Conservation (phyloP, 2,888 invertebrate species). For the Phyllotreta cruciferae region DNA sequence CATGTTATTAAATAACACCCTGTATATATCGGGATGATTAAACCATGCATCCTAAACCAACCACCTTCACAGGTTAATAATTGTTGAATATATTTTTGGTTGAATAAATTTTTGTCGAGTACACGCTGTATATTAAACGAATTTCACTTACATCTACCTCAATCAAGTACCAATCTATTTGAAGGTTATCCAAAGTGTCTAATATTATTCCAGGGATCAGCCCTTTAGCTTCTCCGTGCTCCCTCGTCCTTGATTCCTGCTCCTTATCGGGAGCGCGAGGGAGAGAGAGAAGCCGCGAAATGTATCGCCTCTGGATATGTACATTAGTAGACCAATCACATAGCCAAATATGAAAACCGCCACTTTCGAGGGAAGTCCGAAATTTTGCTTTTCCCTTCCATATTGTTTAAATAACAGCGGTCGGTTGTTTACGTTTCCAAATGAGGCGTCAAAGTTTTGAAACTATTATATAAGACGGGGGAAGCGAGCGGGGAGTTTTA, state of each 20-base stretch:
- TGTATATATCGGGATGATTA: background rate
- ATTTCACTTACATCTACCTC: conserved; percentile 28
- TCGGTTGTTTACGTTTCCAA: background rate
- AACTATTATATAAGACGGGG: background rate
- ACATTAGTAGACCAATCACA: conserved; percentile 26
- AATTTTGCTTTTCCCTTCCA: conserved; percentile 1
- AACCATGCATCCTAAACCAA: background rate
- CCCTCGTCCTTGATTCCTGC: conserved; percentile 2
- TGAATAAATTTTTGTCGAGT: too few species aligned
- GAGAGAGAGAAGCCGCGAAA: conserved; percentile 12
- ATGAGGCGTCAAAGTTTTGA: background rate
- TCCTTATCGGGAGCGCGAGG: conserved; percentile 4
- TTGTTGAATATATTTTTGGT: too few species aligned
- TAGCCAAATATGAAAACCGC: conserved; percentile 19
- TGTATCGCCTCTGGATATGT: conserved; percentile 26
- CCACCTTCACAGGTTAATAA: too few species aligned
- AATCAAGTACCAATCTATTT: conserved; percentile 29
- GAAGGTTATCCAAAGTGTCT: conserved; percentile 24
- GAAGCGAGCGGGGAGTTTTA: background rate
- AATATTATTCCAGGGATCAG: conserved; percentile 27
- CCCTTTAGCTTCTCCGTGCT: conserved; percentile 22
- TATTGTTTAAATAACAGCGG: conserved; percentile 21
- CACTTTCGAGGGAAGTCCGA: conserved; percentile 6
- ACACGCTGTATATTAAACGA: conserved; percentile 15
- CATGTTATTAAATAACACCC: too few species aligned